These are phyloP conservation scores for Trissolcus japonicus DNA, from an alignment of 2,888 invertebrate species.

Conservation along the genomic window DNA sequence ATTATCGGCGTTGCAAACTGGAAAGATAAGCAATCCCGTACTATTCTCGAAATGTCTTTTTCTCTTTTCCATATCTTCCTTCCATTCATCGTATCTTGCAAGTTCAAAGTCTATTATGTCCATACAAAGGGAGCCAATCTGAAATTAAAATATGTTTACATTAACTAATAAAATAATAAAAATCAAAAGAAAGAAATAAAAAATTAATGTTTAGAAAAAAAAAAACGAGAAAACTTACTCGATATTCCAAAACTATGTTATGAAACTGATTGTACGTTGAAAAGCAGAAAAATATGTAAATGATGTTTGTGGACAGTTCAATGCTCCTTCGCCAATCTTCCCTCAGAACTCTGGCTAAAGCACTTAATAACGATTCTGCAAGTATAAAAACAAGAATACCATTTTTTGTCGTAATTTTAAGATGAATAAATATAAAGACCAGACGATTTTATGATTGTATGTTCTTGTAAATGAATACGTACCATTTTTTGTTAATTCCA, in stretches of 20 bases:
- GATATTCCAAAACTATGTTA: slow-evolving; percentile 94
- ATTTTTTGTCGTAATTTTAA: not conserved
- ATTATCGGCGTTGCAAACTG: slow-evolving; percentile 65
- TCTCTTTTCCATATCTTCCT: slow-evolving; percentile 82
- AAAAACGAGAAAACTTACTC: slow-evolving; percentile 80
- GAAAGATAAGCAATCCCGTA: slow-evolving; percentile 71
- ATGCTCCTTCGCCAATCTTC: slow-evolving; percentile 99
- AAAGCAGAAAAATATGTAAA: slow-evolving; percentile 97
- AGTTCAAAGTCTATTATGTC: slow-evolving; percentile 97
- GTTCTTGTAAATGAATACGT: too few species aligned
- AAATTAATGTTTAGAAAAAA: not conserved
- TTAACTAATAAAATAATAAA: not conserved
- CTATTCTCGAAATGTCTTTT: slow-evolving; percentile 76
- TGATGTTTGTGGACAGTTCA: slow-evolving; percentile 96
- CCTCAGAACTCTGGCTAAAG: slow-evolving; percentile 93
- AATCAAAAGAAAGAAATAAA: not conserved
- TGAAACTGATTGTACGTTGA: slow-evolving; percentile 97
- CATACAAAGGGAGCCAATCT: slow-evolving; percentile 97
- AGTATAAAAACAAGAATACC: slow-evolving; percentile 49
- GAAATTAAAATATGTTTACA: slow-evolving; percentile 10
- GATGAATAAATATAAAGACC: not conserved
- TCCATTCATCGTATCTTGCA: slow-evolving; percentile 95
- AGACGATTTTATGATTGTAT: too few species aligned
- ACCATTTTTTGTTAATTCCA: slow-evolving; percentile 96
- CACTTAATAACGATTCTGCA: slow-evolving; percentile 94